Percentiles rank a stretch among this genome's conserved stretches.
Evolutionary conservation across 2,888 invertebrate species (phyloP).

Genomic region (Actias luna): DNA sequence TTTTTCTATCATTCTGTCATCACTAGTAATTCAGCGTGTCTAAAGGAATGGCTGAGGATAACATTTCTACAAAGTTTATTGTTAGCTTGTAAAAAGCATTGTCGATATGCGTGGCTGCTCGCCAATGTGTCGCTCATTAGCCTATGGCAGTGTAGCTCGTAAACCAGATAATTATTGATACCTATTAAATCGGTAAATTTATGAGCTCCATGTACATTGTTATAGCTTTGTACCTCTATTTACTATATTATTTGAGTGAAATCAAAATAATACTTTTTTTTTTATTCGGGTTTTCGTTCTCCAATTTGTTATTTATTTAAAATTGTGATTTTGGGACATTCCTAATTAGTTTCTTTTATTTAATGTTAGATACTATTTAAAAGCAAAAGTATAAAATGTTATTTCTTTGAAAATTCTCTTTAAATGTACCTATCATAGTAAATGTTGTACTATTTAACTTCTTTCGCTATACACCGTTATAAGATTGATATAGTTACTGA

Average conservation of each 20-base stretch:
- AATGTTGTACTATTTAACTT: too few relatives aligned
- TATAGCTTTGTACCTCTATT: background rate
- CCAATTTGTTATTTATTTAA: background rate
- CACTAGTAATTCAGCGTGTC: background rate
- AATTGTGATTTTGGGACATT: too few relatives aligned
- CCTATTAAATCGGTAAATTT: slow-evolving; percentile 71
- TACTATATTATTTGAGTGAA: background rate
- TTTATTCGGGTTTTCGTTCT: background rate
- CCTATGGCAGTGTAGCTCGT: slow-evolving; percentile 72
- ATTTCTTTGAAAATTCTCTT: too few relatives aligned
- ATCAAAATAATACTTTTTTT: background rate
- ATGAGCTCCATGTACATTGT: slow-evolving; percentile 47
- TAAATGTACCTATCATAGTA: too few relatives aligned
- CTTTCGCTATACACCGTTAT: background rate
- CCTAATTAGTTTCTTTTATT: too few relatives aligned
- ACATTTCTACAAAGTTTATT: slow-evolving; percentile 8
- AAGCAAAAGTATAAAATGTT: too few relatives aligned
- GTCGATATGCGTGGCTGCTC: slow-evolving; percentile 57
- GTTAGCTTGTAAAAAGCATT: slow-evolving; percentile 46
- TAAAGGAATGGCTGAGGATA: background rate
- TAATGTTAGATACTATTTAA: too few relatives aligned
- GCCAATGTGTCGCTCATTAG: slow-evolving; percentile 75
- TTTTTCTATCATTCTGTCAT: background rate
- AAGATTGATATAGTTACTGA: background rate
- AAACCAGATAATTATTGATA: slow-evolving; percentile 73